Evolutionary conservation across 2,113 vertebrate species (phyloP).

Genomic region (Murina feae): DNA sequence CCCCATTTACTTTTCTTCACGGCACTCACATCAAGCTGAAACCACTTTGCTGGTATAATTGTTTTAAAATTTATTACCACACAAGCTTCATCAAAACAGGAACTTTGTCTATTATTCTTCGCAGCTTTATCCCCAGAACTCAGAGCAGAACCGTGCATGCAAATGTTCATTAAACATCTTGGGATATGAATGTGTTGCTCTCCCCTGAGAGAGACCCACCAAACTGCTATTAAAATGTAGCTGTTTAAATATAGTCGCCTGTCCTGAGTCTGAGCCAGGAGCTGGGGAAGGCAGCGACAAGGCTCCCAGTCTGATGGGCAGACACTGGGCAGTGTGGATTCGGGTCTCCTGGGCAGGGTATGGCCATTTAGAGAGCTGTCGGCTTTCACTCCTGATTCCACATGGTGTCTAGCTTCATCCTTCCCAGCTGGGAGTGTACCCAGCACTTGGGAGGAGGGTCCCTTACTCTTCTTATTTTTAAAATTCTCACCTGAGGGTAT

Average conservation of each 20-base stretch:
- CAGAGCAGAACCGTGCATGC: not conserved
- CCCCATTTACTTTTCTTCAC: not conserved
- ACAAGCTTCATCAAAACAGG: not conserved
- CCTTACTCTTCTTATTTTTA: not conserved
- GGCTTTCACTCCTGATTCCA: not conserved
- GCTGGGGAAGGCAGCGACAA: constrained; percentile 43
- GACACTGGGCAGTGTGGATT: not conserved
- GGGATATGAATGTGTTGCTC: not conserved
- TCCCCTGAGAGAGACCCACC: constrained; percentile 8
- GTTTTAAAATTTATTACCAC: not conserved
- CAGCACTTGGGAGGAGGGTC: not conserved
- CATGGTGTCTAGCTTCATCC: not conserved
- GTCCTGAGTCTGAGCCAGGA: not conserved
- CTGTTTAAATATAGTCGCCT: not conserved
- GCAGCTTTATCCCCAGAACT: not conserved
- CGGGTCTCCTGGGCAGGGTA: not conserved
- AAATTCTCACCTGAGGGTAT: not conserved
- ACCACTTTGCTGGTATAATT: not conserved
- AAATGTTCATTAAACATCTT: not conserved
- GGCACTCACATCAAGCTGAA: not conserved
- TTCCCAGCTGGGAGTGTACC: not conserved
- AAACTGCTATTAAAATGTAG: not conserved
- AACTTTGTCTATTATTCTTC: not conserved
- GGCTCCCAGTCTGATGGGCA: not conserved
- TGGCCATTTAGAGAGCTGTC: not conserved